Conservation (phyloP, 2,113 vertebrate species). For the Haemorhous mexicanus region DNA sequence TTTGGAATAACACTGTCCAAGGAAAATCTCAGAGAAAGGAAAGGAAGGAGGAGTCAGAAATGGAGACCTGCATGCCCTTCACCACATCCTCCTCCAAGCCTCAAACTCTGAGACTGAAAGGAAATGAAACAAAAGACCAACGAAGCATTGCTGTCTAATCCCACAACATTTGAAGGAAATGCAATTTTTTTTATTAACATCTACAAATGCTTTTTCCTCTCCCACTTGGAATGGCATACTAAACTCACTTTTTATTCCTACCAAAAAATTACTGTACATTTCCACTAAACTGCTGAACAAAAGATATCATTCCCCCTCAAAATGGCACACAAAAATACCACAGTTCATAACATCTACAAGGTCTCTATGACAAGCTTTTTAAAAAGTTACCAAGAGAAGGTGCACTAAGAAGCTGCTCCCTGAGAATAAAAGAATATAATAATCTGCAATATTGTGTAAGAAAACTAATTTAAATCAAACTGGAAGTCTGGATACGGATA, state of each 20-base stretch:
- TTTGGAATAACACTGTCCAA: neutral
- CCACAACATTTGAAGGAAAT: neutral
- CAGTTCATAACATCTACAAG: neutral
- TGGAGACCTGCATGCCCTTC: rapidly evolving
- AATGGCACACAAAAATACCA: neutral
- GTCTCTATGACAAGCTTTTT: neutral
- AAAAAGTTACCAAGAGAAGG: neutral
- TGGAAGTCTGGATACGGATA: neutral
- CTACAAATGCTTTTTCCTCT: neutral
- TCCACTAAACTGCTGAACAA: neutral
- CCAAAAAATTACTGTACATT: neutral
- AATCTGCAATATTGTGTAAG: neutral
- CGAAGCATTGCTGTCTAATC: neutral
- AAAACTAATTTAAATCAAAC: slow-evolving; percentile 5
- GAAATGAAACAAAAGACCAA: neutral
- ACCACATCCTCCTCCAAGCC: neutral
- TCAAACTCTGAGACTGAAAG: neutral
- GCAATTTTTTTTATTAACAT: neutral
- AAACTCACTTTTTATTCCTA: neutral
- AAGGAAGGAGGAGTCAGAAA: neutral
- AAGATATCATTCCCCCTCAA: neutral
- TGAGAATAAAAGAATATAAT: neutral
- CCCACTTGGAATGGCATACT: neutral
- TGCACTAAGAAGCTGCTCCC: neutral
- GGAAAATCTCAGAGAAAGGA: neutral